Evolutionary conservation across 2,888 invertebrate species (phyloP), one percentile per base, ranked within the genome.

Genomic region (Drosophila sordidula): DNA sequence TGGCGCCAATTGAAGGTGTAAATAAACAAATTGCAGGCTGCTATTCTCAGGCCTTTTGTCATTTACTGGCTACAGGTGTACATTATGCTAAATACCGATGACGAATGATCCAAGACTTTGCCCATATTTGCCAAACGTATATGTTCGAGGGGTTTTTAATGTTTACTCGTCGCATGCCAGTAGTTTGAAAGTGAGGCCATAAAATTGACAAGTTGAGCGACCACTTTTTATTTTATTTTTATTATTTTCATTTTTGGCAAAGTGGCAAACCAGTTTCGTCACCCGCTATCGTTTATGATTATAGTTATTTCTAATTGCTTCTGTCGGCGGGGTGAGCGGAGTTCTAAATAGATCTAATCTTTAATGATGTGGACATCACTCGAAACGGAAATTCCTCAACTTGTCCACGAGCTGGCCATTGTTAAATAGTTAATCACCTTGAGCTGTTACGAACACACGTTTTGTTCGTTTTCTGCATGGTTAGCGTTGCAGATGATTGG

Each of bases 1-100:
- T 75, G 82, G 69, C 76, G 85, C 70, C 68, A 83, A 83, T 78
- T 78, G 52, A 39, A 74, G 63, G 63, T 64, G 64, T 71, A 82
- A 84, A 83, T 78, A 84, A 84, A 74, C 64, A 80, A 56, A 70
- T 59, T 78, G 70, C 72, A 62, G 49, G 59, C 55, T 41, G 42
- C 42, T 55, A 42, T 36, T 63, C 49, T 65, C 26, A 58, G 36
- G 5, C 12, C 0, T 4, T 50, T 41, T 39, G 29, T 25, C 49
- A 32, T 47, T n/a, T 36, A 47, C 14, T 69, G 6, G 42, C 58
- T 46, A 38, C 38, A 38, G 51, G 22, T 18, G 9, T 55, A 67
- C 46, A 45, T 45, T 61, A 78, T 75, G 81, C 78, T 68, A 81
- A 84, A 75, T 71, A 49, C 39, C 55, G 82, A 84, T 83, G 82